A percentile compares a stretch with the other conserved stretches of the same genome.
phyloP scores from a whole-genome alignment of 2,113 vertebrate species.

The Leucosticte australis region DNA sequence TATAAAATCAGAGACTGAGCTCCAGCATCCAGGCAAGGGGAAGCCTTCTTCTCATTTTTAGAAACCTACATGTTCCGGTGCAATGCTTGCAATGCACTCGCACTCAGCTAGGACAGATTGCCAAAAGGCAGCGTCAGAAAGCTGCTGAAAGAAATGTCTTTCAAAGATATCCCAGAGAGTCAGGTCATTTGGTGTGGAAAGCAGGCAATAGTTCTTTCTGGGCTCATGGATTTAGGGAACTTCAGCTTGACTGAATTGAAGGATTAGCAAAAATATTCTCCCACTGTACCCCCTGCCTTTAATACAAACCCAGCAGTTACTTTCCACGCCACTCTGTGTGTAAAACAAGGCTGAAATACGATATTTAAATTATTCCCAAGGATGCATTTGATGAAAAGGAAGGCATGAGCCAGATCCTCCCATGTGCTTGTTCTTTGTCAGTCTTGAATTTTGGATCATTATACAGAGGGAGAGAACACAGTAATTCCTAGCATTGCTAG shows the following conservation, averaged over 20 bases:
- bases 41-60: background rate
- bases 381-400: slow-evolving; percentile 68
- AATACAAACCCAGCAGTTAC: slow-evolving; percentile 64
- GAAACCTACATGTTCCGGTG: background rate
- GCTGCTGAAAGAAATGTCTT: slow-evolving; percentile 45
- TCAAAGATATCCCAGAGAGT: slow-evolving; percentile 49
- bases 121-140: slow-evolving; percentile 45
- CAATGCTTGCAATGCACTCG: background rate
- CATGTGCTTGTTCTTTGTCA: slow-evolving; percentile 61
- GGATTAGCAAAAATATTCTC: slow-evolving; percentile 33
- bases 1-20: slow-evolving; percentile 5
- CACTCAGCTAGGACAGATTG: slow-evolving; percentile 33
- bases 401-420: slow-evolving; percentile 70
- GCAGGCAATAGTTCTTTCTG: slow-evolving; percentile 34
- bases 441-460: slow-evolving; percentile 65
- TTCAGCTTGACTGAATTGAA: slow-evolving; percentile 43
- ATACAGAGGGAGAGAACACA: background rate
- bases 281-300: slow-evolving; percentile 32
- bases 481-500: slow-evolving; percentile 31
- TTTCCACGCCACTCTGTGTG: slow-evolving; percentile 56
- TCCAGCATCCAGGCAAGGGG: background rate
- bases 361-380: slow-evolving; percentile 77
- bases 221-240: background rate
- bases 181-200: slow-evolving; percentile 53
- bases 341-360: slow-evolving; percentile 72